Base-by-base conservation (phyloP, 2,888 invertebrate genomes). In the Penaeus monodon region DNA sequence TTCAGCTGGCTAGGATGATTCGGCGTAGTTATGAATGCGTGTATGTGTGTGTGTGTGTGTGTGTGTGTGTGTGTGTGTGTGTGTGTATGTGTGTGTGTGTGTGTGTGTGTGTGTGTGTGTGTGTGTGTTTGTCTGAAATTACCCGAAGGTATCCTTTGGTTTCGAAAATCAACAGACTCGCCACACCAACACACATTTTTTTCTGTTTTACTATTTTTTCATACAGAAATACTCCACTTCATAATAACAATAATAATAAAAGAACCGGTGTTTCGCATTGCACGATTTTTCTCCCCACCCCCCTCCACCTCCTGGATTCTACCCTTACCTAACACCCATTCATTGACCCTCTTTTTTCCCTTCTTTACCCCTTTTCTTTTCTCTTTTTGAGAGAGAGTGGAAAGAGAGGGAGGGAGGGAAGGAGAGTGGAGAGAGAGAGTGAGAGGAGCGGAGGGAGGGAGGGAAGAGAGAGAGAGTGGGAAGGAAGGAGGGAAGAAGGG, bases 1-100 rank as follows among this genome's bases (percentile, higher is more conserved):
- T 44, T 44, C 44, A 44, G 44, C 44, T 10, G 44, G 44, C 10
- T 10, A 44, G 44, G 44, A 44, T 6, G 3, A 44, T 44, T 44
- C 10, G 44, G 6, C 1, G 44, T 10, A 44, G 6, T 44, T 10
- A 44, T 44, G 44, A 44, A 44, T 44, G 3, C 10, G 10, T 44
- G 44, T 44, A 20, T 68, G 68, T 68, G 68, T 68, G 68, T n/a
- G 68, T 68, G 12, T 17, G 68, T 68, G 68, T 68, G 68, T 68
- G 68, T 68, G 68, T 68, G 68, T 68, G 68, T 68, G 68, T 68
- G 68, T 66, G 66, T 66, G 66, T 66, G 66, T 66, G 66, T 66
- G 66, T 66, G 66, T 66, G 66, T 66, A 10, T 66, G 66, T 66
- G 66, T 66, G 66, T 66, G 66, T 66, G 66, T 66, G 10, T 66